A percentile compares a stretch with the other conserved stretches of the same genome.
Conservation (phyloP, 2,888 invertebrate genomes). For the Heliconius erato region DNA sequence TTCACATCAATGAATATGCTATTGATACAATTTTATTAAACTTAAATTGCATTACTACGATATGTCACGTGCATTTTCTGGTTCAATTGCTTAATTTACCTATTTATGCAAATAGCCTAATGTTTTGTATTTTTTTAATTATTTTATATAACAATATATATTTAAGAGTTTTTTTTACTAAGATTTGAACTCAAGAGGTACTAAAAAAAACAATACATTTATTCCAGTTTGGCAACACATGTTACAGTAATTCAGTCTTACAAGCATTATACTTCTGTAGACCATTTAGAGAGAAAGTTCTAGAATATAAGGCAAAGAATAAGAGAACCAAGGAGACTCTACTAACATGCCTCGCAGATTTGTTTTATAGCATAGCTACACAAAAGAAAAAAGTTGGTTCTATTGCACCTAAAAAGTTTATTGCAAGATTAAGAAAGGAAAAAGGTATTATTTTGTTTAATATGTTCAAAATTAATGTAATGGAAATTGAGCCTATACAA, state of each 20-base stretch:
- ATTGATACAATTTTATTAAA: conserved; percentile 14
- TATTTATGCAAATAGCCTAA: not conserved
- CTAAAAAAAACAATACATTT: conserved; percentile 26
- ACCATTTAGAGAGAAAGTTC: conserved; percentile 99
- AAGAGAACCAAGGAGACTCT: conserved; percentile 98
- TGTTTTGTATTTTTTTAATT: no score
- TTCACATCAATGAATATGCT: not conserved
- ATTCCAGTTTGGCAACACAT: conserved; percentile 99
- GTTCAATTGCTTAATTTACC: not conserved
- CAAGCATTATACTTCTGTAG: conserved; percentile 99
- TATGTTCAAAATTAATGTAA: no score
- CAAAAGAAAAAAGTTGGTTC: conserved; percentile 99
- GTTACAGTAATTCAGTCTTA: conserved; percentile 99
- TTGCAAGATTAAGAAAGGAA: conserved; percentile 98
- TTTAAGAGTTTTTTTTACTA: not conserved
- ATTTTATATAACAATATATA: no score
- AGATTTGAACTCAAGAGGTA: not conserved
- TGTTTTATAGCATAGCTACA: conserved; percentile 99
- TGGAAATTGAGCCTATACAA: no score
- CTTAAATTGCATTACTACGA: conserved; percentile 10
- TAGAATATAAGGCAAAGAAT: conserved; percentile 98
- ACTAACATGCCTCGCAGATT: conserved; percentile 98
- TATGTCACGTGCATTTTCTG: not conserved
- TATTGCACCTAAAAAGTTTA: conserved; percentile 99
- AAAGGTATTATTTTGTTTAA: conserved; percentile 88